Evolutionary conservation across 2,113 vertebrate species (phyloP).

Genomic region (Eptesicus fuscus): DNA sequence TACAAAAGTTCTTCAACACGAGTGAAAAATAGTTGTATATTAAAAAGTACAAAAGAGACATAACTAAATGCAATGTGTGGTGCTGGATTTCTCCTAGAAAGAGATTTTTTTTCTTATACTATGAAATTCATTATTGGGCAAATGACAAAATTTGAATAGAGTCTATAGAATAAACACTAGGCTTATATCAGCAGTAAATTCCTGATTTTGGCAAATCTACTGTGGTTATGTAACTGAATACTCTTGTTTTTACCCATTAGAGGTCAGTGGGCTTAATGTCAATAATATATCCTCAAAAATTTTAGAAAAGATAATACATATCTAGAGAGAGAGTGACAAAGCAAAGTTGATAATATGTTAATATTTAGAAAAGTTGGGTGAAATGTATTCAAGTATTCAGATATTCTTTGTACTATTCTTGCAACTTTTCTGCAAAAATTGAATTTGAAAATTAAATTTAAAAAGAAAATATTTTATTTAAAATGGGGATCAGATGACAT

Average conservation of each 20-base stretch:
- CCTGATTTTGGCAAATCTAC: not conserved
- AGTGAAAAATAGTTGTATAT: not conserved
- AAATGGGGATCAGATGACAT: not conserved
- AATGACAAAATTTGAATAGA: not conserved
- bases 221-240: not conserved
- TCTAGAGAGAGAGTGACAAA: not conserved
- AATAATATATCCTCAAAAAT: not conserved
- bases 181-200: not conserved
- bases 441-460: not conserved
- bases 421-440: not conserved
- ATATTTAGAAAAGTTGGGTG: not conserved
- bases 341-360: not conserved
- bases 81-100: not conserved
- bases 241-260: not conserved
- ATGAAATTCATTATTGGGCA: not conserved
- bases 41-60: not conserved
- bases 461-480: not conserved
- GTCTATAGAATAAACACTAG: not conserved
- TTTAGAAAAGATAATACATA: not conserved
- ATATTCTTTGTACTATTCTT: not conserved
- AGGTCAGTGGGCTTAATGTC: not conserved
- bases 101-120: not conserved
- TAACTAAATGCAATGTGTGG: not conserved
- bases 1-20: not conserved
- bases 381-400: not conserved